A percentile compares a stretch with the other conserved stretches of the same genome.
Conservation (phyloP, 2,797 vertebrate genomes). For the Fringilla coelebs region DNA sequence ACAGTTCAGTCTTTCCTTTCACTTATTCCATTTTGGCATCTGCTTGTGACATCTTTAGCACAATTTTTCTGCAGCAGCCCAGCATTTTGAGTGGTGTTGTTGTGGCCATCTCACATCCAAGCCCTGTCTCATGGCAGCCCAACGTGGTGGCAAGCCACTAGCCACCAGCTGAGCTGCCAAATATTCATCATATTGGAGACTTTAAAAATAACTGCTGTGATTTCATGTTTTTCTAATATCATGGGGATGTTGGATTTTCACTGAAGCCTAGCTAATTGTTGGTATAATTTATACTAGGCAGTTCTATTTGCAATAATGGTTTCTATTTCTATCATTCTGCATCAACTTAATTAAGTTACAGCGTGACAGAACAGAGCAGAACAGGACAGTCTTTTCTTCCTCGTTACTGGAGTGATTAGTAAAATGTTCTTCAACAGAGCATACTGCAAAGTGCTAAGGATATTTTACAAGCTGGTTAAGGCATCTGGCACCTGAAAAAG, state of each 20-base stretch:
- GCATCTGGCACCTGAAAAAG: neutral
- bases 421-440: neutral
- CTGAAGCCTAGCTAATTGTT: slow-evolving; percentile 53
- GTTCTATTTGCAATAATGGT: slow-evolving; percentile 18
- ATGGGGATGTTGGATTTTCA: slow-evolving; percentile 53
- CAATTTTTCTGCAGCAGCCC: neutral
- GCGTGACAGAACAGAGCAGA: slow-evolving; percentile 34
- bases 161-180: slow-evolving; percentile 37
- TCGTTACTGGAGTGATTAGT: neutral
- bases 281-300: slow-evolving; percentile 37
- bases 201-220: slow-evolving; percentile 56
- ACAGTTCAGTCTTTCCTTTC: neutral
- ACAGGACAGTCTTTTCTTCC: slow-evolving; percentile 4
- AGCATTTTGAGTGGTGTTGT: neutral
- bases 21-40: neutral
- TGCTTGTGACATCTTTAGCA: neutral
- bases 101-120: slow-evolving; percentile 33
- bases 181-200: slow-evolving; percentile 36
- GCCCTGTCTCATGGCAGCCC: slow-evolving; percentile 6
- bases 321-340: slow-evolving; percentile 59
- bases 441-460: neutral
- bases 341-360: slow-evolving; percentile 40
- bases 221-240: slow-evolving; percentile 66
- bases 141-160: slow-evolving; percentile 4
- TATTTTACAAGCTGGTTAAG: slow-evolving; percentile 7